phyloP scores from a whole-genome alignment of 2,113 vertebrate genomes.

The Sylvilagus bachmani region DNA sequence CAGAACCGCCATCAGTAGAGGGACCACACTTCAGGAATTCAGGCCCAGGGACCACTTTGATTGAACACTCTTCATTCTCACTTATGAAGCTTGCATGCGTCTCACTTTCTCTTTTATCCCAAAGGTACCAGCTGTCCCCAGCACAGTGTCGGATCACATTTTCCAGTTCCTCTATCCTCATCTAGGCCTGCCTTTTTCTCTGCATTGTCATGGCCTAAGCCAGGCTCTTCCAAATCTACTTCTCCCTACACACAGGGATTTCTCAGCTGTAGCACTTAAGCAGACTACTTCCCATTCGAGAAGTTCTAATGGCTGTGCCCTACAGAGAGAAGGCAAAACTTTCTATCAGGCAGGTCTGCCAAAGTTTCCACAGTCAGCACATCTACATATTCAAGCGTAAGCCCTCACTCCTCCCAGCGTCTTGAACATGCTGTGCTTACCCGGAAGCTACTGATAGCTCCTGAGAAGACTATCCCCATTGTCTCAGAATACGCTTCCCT shows the following conservation, averaged over 20 bases:
- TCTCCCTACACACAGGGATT: not conserved
- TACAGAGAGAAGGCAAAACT: not conserved
- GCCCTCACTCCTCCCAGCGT: not conserved
- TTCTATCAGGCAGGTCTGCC: not conserved
- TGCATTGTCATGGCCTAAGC: too few species aligned
- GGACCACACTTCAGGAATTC: not conserved
- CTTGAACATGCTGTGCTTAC: not conserved
- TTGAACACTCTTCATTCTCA: not conserved
- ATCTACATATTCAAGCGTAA: not conserved
- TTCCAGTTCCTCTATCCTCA: not conserved
- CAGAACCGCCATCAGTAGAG: not conserved
- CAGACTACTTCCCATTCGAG: not conserved
- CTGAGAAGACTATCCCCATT: not conserved
- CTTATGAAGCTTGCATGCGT: not conserved
- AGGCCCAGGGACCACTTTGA: not conserved
- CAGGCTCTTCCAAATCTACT: not conserved
- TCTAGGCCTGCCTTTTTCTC: not conserved
- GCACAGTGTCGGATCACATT: rapidly evolving
- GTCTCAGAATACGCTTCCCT: not conserved
- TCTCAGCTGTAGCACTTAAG: not conserved
- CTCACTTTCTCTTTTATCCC: not conserved
- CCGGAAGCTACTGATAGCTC: not conserved
- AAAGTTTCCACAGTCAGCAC: not conserved
- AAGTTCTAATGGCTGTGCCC: not conserved
- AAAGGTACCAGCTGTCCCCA: not conserved